Conservation (phyloP, 2,113 vertebrate species). For the Procavia capensis region DNA sequence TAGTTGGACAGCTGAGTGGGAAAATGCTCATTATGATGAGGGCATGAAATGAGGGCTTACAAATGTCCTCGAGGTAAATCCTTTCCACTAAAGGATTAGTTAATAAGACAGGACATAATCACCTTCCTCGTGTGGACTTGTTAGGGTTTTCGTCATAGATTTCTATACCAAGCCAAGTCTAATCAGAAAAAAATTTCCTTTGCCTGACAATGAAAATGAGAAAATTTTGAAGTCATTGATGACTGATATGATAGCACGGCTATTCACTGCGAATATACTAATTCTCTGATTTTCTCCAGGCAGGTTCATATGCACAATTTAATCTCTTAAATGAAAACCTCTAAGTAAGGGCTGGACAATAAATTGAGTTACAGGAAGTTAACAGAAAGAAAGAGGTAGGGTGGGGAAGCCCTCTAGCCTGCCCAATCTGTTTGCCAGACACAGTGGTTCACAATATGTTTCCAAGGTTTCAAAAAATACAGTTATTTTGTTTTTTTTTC, state of each 20-base stretch:
- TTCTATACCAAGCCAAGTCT: background rate
- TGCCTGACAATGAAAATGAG: background rate
- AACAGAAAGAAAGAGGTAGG: background rate
- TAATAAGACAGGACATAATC: constrained; percentile 81
- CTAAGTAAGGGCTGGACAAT: background rate
- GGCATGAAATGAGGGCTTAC: constrained; percentile 50
- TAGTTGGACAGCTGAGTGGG: background rate
- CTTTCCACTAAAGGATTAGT: constrained; percentile 77
- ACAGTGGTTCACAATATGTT: background rate
- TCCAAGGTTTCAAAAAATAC: background rate
- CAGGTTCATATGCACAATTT: background rate
- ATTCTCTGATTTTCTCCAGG: background rate
- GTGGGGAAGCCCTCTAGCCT: background rate
- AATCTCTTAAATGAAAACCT: constrained; percentile 51
- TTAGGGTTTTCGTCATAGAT: constrained; percentile 23
- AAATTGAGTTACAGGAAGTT: background rate
- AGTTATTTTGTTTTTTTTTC: constrained; percentile 21
- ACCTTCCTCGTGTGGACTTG: background rate
- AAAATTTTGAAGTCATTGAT: background rate
- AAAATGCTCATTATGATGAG: constrained; percentile 55
- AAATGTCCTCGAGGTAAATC: constrained; percentile 76
- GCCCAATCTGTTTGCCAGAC: background rate
- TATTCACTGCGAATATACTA: rapidly evolving
- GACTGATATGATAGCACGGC: background rate
- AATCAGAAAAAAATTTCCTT: background rate